Conservation (phyloP, 2,113 vertebrate species). For the Oncorhynchus nerka region DNA sequence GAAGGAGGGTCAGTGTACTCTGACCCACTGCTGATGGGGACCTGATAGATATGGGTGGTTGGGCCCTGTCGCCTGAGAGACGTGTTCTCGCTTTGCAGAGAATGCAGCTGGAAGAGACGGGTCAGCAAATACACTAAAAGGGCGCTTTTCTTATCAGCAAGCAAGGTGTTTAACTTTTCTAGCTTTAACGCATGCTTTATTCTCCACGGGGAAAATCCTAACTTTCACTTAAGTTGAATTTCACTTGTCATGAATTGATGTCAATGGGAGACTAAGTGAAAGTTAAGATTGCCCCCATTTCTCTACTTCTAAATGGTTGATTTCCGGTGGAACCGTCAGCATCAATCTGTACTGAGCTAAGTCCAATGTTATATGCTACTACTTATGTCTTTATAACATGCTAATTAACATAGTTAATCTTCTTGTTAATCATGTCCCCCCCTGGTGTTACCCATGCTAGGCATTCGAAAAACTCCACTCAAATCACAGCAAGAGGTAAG, state of each 20-base stretch:
- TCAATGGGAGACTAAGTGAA: too few species aligned
- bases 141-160: slow-evolving; percentile 49
- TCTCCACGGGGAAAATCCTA: not conserved
- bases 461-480: not conserved
- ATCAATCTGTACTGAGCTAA: not conserved
- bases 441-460: slow-evolving; percentile 3
- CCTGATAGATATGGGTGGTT: slow-evolving; percentile 84
- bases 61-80: slow-evolving; percentile 94
- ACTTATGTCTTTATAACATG: not conserved
- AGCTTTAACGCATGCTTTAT: slow-evolving; percentile 5
- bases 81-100: slow-evolving; percentile 93
- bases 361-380: not conserved
- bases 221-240: too few species aligned
- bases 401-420: too few species aligned
- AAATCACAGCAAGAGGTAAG: slow-evolving; percentile 51
- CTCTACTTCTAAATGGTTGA: slow-evolving; percentile 4
- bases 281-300: too few species aligned
- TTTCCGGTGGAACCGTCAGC: not conserved
- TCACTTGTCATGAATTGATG: too few species aligned
- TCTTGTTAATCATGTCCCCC: not conserved
- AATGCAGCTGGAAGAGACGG: slow-evolving; percentile 95
- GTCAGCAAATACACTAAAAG: slow-evolving; percentile 79
- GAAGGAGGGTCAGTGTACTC: slow-evolving; percentile 81
- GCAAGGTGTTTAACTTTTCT: slow-evolving; percentile 45
- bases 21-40: slow-evolving; percentile 73